Evolutionary conservation across 2,113 vertebrate genomes (phyloP).

Genomic region (Gallinago jamesoni): DNA sequence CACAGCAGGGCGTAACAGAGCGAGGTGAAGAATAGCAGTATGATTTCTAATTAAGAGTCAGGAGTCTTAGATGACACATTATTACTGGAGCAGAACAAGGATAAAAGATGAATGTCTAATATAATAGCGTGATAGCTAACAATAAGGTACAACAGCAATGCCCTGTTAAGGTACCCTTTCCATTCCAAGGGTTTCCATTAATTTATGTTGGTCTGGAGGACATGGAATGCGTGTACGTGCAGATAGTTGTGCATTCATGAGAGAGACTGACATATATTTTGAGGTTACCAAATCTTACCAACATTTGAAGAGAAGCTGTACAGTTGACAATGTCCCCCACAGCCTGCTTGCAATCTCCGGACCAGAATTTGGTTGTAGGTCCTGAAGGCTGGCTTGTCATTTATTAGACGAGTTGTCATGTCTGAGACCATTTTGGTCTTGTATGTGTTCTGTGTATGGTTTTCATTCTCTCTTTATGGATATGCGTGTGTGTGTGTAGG

Average conservation of each 20-base stretch:
- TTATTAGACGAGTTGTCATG: background rate
- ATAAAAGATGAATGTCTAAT: background rate
- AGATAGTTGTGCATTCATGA: background rate
- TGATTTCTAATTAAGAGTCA: slow-evolving; percentile 52
- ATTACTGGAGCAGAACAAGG: slow-evolving; percentile 11
- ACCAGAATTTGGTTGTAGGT: background rate
- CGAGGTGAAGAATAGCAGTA: background rate
- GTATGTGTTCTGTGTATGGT: background rate
- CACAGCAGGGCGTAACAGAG: background rate
- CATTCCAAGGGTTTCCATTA: background rate
- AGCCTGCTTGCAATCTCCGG: background rate
- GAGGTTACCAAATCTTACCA: background rate
- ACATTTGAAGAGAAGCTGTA: background rate
- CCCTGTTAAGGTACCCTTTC: background rate
- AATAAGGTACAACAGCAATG: background rate
- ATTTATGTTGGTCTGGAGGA: background rate
- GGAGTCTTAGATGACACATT: slow-evolving; percentile 20
- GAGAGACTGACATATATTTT: background rate
- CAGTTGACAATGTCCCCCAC: background rate
- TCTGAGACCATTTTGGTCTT: background rate
- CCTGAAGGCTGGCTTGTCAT: background rate
- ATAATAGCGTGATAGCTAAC: background rate
- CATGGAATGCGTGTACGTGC: fast-evolving
- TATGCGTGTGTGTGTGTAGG: background rate
- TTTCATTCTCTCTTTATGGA: background rate